Evolutionary conservation across 2,888 invertebrate genomes (phyloP).

Genomic region (Tenthredo mesomela): DNA sequence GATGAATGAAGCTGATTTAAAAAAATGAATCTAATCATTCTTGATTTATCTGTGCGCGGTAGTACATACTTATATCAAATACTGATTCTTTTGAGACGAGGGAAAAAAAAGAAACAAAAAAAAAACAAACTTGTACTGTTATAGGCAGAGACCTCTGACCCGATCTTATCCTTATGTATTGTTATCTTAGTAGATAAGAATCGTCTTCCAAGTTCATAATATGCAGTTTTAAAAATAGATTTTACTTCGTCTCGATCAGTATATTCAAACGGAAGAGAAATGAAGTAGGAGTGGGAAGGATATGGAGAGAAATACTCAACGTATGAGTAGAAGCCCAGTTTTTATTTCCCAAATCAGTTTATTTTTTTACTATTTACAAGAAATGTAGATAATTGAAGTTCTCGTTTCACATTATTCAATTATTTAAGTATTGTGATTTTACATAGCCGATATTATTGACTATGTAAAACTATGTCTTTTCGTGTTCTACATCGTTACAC

Average conservation of each 20-base stretch:
- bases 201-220: constrained; percentile 53
- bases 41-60: background rate
- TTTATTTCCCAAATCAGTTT: constrained; percentile 42
- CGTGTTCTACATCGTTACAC: constrained; percentile 9
- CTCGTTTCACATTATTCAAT: background rate
- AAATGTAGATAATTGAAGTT: background rate
- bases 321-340: background rate
- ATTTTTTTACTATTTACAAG: constrained; percentile 40
- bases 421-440: constrained; percentile 18
- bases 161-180: constrained; percentile 55
- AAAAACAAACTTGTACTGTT: background rate
- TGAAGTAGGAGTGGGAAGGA: background rate
- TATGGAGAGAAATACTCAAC: background rate
- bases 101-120: background rate
- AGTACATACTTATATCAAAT: background rate
- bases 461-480: constrained; percentile 32
- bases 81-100: background rate
- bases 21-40: constrained; percentile 23
- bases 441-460: background rate
- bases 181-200: constrained; percentile 60
- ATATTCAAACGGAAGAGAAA: background rate
- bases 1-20: constrained; percentile 31
- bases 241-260: background rate
- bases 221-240: constrained; percentile 46
- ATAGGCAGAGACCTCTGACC: constrained; percentile 61